Evolutionary conservation across 2,888 invertebrate species (phyloP), one percentile per base, ranked within the genome.

Genomic region (Hydropsyche betteni): DNA sequence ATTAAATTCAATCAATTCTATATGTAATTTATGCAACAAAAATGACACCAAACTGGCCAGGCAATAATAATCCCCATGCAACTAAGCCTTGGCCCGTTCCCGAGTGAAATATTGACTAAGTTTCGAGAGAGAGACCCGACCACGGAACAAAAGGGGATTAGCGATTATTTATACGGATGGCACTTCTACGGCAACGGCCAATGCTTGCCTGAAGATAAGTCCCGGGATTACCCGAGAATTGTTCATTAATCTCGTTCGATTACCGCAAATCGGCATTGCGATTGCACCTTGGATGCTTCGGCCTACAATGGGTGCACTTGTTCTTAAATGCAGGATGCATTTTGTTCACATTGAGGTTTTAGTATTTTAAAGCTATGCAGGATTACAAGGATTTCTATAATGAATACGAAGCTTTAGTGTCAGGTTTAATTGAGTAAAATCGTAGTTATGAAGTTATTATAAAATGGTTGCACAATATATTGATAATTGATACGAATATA

Each of bases 71-170:
- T 36, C 72, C 24, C 44, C 38, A 55, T 12, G 72, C 24, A 44
- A 50, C 70, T 75, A 70, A 75, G 74, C 74, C 50, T 51, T 36
- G 34, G 34, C 12, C 36, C 51, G 44, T 44, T 44, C 24, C 71
- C 52, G 50, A 34, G 75, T 75, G 75, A 75, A 75, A 75, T 75
- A 75, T 75, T 75, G 75, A 75, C 75, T 75, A 75, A 75, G 69
- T 75, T 75, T 75, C 51, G 58, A 64, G 70, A 55, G 58, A 64
- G 70, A 55, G 55, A 70, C 75, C 44, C 61, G 75, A 70, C 61
- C 75, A 44, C 75, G 24, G 69, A 75, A 75, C 75, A 75, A 75
- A 75, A 75, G 75, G 69, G 75, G 75, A 75, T 75, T 58, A 75
- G 70, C 69, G 75, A 75, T 69, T 75, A 75, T 75, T 75, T 75